Evolutionary conservation across 2,113 vertebrate genomes (phyloP), one percentile per base, ranked within the genome.

Genomic region (Erinaceus europaeus): DNA sequence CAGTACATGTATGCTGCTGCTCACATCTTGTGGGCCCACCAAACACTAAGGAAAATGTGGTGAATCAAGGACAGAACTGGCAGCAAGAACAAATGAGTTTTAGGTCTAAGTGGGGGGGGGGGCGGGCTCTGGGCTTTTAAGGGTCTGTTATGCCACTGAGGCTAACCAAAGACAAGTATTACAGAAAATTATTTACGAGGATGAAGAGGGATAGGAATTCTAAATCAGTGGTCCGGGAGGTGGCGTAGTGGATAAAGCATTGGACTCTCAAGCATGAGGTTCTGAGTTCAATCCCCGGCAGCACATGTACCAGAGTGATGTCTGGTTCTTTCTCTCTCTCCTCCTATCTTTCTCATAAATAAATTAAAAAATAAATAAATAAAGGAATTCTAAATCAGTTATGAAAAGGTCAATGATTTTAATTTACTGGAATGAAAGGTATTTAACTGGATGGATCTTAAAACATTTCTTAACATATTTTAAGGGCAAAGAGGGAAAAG

Each of bases 41-140:
- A 92, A 67, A n/a, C 46, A 6, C n/a, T 55, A 67, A 75, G 38
- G 71, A 84, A 69, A 77, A 64, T 23, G 55, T 40, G 67, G 67
- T 91, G 79, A 95, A 48, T 40, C 82, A 92, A 94, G 90, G 79
- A 78, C 82, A 91, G 77, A 82, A 59, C 52, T 71, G 55, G 40
- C 53, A 85, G 62, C 10, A 42, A 64, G 25, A 79, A 68, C 42
- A 74, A 52, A n/a, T 29, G 50, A 86, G 38, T 91, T 80, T 62
- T 34, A 84, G 64, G 59, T 50, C 34, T 74, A 78, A 76, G 50
- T 68, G 79, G 65, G 85, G 74, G 82, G 10, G 72, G 50, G 62
- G 79, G 65, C 82, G 74, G 82, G 10, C 78, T 85, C 34, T 80
- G 68, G 67, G 61, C 25, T 83, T 78, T 84, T 38, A 40, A 53